A percentile compares a stretch with the other conserved stretches of the same genome.
Conservation (phyloP, 2,888 invertebrate genomes). For the Gandaritis pyraliata region DNA sequence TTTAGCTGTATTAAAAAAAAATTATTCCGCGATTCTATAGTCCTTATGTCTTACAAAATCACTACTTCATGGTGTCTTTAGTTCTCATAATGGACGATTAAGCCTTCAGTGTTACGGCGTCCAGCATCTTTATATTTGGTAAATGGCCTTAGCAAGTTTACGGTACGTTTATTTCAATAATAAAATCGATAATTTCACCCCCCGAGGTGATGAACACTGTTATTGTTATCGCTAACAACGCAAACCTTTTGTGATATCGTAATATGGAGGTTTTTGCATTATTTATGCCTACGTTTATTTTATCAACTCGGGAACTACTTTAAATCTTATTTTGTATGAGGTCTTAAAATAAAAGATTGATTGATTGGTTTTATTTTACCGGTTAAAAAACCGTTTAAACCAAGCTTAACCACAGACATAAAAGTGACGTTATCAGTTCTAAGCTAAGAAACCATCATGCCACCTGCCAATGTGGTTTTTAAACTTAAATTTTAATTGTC, state of each 20-base stretch:
- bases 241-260: constrained; percentile 34
- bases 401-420: too few relatives aligned
- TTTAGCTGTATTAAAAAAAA: too few relatives aligned
- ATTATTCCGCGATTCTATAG: too few relatives aligned
- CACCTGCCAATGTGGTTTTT: too few relatives aligned
- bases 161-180: constrained; percentile 47
- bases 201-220: constrained; percentile 38
- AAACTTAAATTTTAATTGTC: too few relatives aligned
- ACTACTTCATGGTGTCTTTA: constrained; percentile 2
- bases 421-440: too few relatives aligned
- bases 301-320: too few relatives aligned
- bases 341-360: too few relatives aligned
- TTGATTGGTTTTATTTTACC: too few relatives aligned
- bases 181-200: constrained; percentile 51
- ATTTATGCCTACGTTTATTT: neutral
- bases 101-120: constrained; percentile 41
- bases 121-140: constrained; percentile 49
- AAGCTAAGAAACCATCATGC: too few relatives aligned
- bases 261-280: constrained; percentile 8
- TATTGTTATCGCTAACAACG: constrained; percentile 38
- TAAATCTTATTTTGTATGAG: too few relatives aligned
- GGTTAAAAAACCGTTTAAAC: too few relatives aligned
- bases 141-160: constrained; percentile 47
- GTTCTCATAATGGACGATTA: constrained; percentile 40
- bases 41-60: constrained; percentile 6